Base-by-base conservation (phyloP, 1,140 invertebrate genomes). In the Lanistes nyassanus region DNA sequence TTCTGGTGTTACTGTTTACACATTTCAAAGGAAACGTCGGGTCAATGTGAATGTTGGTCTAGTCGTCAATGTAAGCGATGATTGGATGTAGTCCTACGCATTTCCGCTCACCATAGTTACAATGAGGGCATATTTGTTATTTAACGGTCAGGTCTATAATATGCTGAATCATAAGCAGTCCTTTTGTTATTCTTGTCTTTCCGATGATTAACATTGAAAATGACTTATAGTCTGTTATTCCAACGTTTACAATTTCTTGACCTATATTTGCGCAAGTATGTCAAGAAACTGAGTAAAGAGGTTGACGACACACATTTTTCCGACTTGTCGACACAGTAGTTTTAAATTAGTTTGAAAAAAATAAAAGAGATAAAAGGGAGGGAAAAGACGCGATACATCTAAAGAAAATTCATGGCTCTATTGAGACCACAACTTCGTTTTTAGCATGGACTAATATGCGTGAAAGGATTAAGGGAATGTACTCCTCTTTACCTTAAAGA, bases 11-110 rank as follows among this genome's bases (percentile, higher is more conserved):
- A n/a, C 2, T 62, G 34, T 51, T 47, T 29, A 36, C 26, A 34
- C 37, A 62, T 58, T 69, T 56, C 37, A 56, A 74, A 31, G n/a
- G n/a, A 23, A 74, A 66, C n/a, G 37, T 66, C 34, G 23, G 58
- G 29, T 31, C 31, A 53, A 55, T 67, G 29, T 31, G 26, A 53
- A 55, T 67, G 51, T 56, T 55, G 23, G 69, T 53, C 76, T 21
- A 72, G 76, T 77, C 71, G 76, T 67, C 76, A 77, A 77, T 77
- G 76, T 77, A 77, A 77, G 64, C 76, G 70, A 56, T 77, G 42
- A 60, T 34, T 21, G 53, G 36, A 66, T 29, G 31, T 65, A 74
- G 73, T 77, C 76, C 26, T 74, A 58, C 76, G 76, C 76, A 77
- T 70, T 77, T 77, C 76, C 76, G 70, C 60, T 47, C 51, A 74